Conservation (phyloP, 2,113 vertebrate genomes). For the Arenaria interpres region DNA sequence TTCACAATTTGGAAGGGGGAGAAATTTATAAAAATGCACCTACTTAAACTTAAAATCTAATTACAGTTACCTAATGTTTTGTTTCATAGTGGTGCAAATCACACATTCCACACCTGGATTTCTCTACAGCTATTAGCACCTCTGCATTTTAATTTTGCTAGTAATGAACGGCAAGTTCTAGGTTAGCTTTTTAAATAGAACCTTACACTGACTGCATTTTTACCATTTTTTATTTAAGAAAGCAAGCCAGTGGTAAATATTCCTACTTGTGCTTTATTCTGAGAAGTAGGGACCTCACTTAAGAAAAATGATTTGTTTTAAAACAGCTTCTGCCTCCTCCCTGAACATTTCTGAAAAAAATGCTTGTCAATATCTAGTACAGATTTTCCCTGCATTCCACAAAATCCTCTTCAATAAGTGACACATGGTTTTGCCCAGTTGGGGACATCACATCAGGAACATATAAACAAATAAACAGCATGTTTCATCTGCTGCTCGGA, state of each 20-base stretch:
- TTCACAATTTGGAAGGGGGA: background rate
- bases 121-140: background rate
- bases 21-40: background rate
- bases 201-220: background rate
- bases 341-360: background rate
- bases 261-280: background rate
- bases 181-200: background rate
- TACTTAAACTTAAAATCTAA: conserved; percentile 22
- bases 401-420: background rate
- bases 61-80: background rate
- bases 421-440: background rate
- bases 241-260: background rate
- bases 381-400: background rate
- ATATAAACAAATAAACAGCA: background rate
- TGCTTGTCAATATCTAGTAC: background rate
- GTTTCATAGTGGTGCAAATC: background rate
- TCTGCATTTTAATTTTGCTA: background rate
- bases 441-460: background rate
- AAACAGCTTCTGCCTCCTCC: background rate
- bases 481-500: background rate
- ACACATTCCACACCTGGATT: background rate
- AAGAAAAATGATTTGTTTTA: background rate
- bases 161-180: background rate
- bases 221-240: background rate
- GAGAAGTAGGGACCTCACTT: background rate